These are phyloP conservation scores for Crypturellus undulatus DNA, from an alignment of 2,113 vertebrate species.

Conservation along the genomic window DNA sequence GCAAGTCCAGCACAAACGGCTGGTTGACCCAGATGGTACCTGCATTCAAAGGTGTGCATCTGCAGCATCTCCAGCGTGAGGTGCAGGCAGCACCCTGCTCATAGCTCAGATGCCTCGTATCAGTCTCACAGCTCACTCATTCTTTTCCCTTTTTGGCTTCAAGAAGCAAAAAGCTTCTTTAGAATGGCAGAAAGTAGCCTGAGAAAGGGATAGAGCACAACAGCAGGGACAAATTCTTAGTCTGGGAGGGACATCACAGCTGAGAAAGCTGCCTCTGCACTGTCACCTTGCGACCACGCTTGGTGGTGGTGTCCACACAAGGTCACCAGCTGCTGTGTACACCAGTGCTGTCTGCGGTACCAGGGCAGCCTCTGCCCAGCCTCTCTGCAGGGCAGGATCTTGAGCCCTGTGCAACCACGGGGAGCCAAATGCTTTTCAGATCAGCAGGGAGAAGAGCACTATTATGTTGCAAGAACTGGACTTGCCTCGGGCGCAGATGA, in stretches of 20 bases:
- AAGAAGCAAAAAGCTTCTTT: neutral
- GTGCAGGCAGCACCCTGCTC: rapidly evolving
- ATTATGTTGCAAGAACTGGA: neutral
- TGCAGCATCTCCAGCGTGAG: neutral
- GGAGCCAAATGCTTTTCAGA: neutral
- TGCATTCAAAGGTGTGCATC: rapidly evolving
- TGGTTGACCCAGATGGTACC: neutral
- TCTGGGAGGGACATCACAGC: neutral
- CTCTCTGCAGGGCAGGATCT: neutral
- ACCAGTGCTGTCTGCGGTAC: neutral
- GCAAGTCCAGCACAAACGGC: neutral
- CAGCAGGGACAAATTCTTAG: neutral
- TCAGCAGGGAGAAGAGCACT: neutral
- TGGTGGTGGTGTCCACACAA: no score
- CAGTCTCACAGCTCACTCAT: rapidly evolving
- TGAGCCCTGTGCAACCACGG: neutral
- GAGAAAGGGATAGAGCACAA: neutral
- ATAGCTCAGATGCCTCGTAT: no score
- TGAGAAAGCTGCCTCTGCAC: no score
- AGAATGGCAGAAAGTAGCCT: neutral
- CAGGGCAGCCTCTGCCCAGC: no score
- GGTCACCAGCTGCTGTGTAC: no score
- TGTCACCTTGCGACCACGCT: neutral
- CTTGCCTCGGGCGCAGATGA: neutral
- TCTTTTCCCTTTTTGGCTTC: neutral